Base-by-base conservation (phyloP, 2,797 vertebrate species). In the Anguilla pacifica region DNA sequence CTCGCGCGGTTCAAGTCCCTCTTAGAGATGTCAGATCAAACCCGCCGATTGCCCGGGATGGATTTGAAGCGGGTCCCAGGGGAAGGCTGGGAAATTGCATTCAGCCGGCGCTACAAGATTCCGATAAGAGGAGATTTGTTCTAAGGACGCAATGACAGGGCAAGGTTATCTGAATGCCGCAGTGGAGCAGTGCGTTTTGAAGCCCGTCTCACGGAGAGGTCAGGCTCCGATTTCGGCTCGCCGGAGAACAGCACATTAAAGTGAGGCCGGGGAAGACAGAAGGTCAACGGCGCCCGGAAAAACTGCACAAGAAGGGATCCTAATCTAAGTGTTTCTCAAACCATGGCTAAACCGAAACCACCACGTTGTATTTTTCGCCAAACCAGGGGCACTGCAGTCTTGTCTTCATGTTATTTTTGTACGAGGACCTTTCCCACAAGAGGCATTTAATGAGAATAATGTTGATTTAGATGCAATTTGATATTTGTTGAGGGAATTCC, bases 41-140 rank as follows among this genome's bases (percentile, higher is more conserved):
- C 93, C 92, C 90, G 90, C 90, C 92, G 94, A 94, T 94, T 95
- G 93, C 90, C 93, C 89, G 87, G 90, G 90, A 92, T 94, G 95
- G 93, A 94, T 93, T 94, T 93, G 91, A 94, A 90, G 91, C 91
- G 90, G 90, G 90, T 87, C 84, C 92, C 86, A 88, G n/a, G 92
- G 92, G 93, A 90, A 91, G 91, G 90, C 84, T 90, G 64, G 86
- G 92, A 92, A 94, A 94, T 94, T 95, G 93, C 94, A 95, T 96
- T 94, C 93, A 88, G 92, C 94, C 90, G 92, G 90, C 91, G 91
- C 92, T 94, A 94, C 93, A 95, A 95, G 94, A 95, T 94, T 92
- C 93, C 85, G 95, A 95, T 95, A 95, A 95, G 93, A 93, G 92
- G 91, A 94, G 93, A 95, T 94, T 95, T 95, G 94, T 95, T 95